Conservation (phyloP, 2,113 vertebrate genomes). For the Hippocampus comes region DNA sequence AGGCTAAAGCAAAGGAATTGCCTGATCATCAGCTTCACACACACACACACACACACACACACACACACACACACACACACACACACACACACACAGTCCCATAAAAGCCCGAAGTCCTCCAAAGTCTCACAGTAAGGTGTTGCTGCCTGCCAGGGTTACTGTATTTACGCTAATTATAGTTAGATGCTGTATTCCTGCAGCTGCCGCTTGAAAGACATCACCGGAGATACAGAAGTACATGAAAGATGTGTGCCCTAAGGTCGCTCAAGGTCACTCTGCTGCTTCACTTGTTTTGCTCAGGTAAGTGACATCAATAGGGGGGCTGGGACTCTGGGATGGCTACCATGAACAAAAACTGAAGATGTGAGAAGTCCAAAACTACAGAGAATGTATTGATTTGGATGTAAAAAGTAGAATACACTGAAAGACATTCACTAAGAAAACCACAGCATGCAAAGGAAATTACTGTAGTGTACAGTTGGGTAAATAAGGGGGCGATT, state of each 20-base stretch:
- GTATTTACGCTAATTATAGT: neutral
- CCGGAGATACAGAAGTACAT: neutral
- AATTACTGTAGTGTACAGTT: no score
- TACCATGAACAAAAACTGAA: neutral
- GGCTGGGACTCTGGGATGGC: neutral
- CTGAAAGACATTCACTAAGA: neutral
- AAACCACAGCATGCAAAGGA: no score
- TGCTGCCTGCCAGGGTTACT: conserved; percentile 7
- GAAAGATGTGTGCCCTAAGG: conserved; percentile 42
- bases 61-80: conserved; percentile 21
- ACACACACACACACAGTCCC: conserved; percentile 11
- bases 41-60: conserved; percentile 18
- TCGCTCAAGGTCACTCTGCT: conserved; percentile 25
- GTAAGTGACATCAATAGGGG: conserved; percentile 38
- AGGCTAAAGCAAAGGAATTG: conserved; percentile 51
- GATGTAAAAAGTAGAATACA: neutral
- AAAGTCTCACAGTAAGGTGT: conserved; percentile 16
- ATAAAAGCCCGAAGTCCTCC: conserved; percentile 37
- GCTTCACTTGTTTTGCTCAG: conserved; percentile 35
- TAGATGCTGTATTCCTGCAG: neutral
- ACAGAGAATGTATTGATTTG: neutral
- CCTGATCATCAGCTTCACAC: conserved; percentile 49
- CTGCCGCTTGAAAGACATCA: conserved; percentile 2
- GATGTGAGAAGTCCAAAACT: neutral
- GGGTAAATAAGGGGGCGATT: no score